Conservation (phyloP, 2,888 invertebrate species). For the Oxyscelio sp. region DNA sequence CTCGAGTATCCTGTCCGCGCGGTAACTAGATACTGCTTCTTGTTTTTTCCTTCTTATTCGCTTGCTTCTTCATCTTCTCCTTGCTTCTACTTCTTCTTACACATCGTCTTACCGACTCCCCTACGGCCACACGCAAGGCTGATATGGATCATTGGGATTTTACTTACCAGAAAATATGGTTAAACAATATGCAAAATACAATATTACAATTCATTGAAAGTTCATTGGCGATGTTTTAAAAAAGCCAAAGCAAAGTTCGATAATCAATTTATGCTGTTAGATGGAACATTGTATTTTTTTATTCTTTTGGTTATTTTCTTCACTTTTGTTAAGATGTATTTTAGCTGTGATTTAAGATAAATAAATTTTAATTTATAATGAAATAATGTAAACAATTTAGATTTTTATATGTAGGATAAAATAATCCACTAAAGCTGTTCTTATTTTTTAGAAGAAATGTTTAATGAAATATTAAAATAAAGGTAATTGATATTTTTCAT, state of each 20-base stretch:
- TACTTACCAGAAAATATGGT: slow-evolving; percentile 68
- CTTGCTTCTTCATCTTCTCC: slow-evolving; percentile 69
- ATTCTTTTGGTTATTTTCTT: no score
- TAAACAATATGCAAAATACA: slow-evolving; percentile 68
- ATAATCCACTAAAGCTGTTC: no score
- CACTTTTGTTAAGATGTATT: no score
- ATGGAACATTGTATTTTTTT: not conserved
- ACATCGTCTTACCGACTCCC: slow-evolving; percentile 59
- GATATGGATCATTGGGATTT: slow-evolving; percentile 70
- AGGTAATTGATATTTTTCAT: no score
- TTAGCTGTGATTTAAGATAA: no score
- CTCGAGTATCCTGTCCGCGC: slow-evolving; percentile 80
- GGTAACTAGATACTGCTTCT: slow-evolving; percentile 81
- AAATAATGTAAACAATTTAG: no score
- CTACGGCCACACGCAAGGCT: slow-evolving; percentile 69
- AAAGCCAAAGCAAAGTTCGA: slow-evolving; percentile 31
- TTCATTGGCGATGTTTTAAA: slow-evolving; percentile 40
- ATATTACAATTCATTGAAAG: slow-evolving; percentile 64
- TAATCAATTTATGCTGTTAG: slow-evolving; percentile 59
- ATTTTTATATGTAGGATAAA: no score
- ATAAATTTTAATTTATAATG: no score
- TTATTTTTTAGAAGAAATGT: no score
- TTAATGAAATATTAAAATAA: no score
- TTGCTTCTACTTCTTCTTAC: slow-evolving; percentile 69
- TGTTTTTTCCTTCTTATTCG: slow-evolving; percentile 63